phyloP scores from a whole-genome alignment of 2,113 vertebrate genomes.

The Apistogramma diplotaenia region DNA sequence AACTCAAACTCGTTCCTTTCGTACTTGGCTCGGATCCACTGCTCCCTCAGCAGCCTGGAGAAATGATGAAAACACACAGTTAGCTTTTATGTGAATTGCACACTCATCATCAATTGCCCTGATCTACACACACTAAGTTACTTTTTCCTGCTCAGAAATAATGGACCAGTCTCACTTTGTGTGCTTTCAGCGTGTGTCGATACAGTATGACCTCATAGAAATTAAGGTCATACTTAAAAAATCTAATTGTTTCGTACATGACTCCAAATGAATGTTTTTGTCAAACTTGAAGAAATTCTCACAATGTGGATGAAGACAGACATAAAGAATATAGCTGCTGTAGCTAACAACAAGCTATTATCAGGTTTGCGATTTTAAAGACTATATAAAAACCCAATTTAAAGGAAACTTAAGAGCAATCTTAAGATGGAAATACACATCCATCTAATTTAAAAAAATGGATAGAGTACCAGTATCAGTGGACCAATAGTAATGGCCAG shows the following conservation, averaged over 20 bases:
- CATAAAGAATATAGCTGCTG: not conserved
- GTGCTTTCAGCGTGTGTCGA: too few relatives aligned
- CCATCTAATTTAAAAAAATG: too few relatives aligned
- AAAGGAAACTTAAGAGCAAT: not conserved
- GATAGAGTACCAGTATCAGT: too few relatives aligned
- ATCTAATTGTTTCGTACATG: not conserved
- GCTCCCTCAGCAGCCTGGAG: slow-evolving; percentile 88
- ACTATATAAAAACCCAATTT: too few relatives aligned
- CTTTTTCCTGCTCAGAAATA: not conserved
- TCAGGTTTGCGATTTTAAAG: not conserved
- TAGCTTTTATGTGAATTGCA: slow-evolving; percentile 9
- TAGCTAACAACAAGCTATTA: not conserved
- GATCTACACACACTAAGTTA: not conserved
- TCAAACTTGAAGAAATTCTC: not conserved
- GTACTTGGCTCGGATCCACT: slow-evolving; percentile 96
- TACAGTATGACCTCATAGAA: not conserved
- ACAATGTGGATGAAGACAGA: not conserved
- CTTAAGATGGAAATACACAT: not conserved
- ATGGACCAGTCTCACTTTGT: not conserved
- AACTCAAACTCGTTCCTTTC: slow-evolving; percentile 92
- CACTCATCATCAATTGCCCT: not conserved
- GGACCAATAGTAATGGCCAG: too few relatives aligned
- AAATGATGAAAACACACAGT: slow-evolving; percentile 27
- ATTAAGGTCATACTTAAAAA: not conserved
- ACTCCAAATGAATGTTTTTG: not conserved